Percentiles rank a stretch among this genome's conserved stretches.
phyloP scores from a whole-genome alignment of 37 sponge, comb jelly and placozoan genomes.

The Crambe crambe region DNA sequence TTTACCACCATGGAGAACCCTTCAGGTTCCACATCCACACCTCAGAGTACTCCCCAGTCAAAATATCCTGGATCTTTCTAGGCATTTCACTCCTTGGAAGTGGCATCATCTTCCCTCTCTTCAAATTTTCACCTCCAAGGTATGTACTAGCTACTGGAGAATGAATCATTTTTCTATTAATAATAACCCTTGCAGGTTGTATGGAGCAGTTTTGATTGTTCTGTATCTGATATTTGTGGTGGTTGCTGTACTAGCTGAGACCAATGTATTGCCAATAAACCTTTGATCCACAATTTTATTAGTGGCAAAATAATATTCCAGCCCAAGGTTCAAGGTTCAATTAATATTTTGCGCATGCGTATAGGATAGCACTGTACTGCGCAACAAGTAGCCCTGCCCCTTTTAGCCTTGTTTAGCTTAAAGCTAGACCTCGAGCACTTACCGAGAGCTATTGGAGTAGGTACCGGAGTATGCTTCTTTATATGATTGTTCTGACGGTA shows the following conservation, averaged over 20 bases:
- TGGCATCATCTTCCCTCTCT: conserved; percentile 66
- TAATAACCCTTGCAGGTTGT: conserved; percentile 27
- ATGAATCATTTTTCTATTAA: not conserved
- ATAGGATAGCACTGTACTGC: not conserved
- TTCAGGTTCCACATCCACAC: conserved; percentile 57
- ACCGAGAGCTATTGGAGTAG: too few relatives aligned
- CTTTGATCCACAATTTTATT: not conserved
- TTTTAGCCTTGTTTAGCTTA: not conserved
- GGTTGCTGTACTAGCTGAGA: conserved; percentile 53
- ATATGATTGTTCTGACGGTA: not conserved
- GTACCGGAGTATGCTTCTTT: not conserved
- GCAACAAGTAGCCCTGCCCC: not conserved
- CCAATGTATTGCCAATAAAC: conserved; percentile 31
- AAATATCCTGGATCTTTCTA: conserved; percentile 88
- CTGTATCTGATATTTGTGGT: conserved; percentile 60
- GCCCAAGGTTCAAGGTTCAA: too few relatives aligned
- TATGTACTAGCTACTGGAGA: conserved; percentile 6
- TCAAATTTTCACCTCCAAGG: conserved; percentile 83
- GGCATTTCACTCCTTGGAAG: conserved; percentile 59
- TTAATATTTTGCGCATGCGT: not conserved
- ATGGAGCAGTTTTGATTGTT: conserved; percentile 45
- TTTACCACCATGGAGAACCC: conserved; percentile 55
- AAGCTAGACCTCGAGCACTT: not conserved
- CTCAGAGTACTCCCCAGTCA: conserved; percentile 58
- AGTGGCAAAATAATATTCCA: too few relatives aligned